Conservation (phyloP, 2,797 vertebrate genomes). For the Sebastes taczanowskii region DNA sequence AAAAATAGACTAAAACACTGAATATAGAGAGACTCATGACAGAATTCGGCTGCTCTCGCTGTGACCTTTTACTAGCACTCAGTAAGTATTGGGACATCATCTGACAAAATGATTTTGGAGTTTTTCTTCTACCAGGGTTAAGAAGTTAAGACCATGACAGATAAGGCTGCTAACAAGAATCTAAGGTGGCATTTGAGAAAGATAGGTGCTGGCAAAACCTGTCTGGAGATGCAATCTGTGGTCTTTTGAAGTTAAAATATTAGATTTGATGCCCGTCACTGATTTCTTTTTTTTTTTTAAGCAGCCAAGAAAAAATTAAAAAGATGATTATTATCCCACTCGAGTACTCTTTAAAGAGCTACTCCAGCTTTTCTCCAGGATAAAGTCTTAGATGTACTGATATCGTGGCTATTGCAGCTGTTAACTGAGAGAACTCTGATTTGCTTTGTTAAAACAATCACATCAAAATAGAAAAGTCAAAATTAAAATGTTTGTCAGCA, state of each 20-base stretch:
- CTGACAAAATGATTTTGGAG: constrained; percentile 37
- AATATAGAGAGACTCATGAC: background rate
- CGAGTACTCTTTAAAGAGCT: constrained; percentile 10
- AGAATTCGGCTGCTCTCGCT: background rate
- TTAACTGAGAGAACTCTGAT: background rate
- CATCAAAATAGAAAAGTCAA: background rate
- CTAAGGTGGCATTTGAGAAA: constrained; percentile 66
- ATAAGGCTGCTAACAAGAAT: constrained; percentile 36
- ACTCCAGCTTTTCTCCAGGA: background rate
- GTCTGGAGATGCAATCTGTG: constrained; percentile 57
- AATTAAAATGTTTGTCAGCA: background rate
- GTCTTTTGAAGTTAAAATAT: constrained; percentile 60
- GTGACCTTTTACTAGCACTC: constrained; percentile 42
- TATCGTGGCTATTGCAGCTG: background rate
- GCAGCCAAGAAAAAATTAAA: constrained; percentile 29
- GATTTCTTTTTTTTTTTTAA: constrained; percentile 19
- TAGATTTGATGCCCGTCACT: constrained; percentile 39
- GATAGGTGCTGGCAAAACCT: constrained; percentile 57
- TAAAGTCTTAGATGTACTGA: background rate
- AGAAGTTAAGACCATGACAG: constrained; percentile 49
- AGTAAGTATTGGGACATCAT: constrained; percentile 21
- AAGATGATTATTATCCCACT: constrained; percentile 2
- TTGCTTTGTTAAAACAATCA: background rate
- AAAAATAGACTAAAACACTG: background rate
- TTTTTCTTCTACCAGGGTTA: constrained; percentile 39